Conservation (phyloP, 2,888 invertebrate genomes). For the Adela reaumurella region DNA sequence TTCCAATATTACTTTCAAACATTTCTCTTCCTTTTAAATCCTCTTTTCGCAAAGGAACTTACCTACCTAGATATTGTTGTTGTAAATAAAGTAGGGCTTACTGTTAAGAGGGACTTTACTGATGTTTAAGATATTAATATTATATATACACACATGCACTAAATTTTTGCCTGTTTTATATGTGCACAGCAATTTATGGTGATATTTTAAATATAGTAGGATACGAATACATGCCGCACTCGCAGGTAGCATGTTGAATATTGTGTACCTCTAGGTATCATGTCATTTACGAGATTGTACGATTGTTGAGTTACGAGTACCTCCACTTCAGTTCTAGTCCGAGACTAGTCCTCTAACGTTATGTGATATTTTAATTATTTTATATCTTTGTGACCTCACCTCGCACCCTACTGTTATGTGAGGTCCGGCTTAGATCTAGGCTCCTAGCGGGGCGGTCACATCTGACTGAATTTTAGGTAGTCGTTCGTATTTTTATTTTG, state of each 20-base stretch:
- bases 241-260: slow-evolving; percentile 24
- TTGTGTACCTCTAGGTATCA: slow-evolving; percentile 44
- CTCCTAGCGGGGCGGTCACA: not conserved
- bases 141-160: slow-evolving; percentile 34
- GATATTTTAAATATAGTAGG: slow-evolving; percentile 55
- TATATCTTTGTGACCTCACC: not conserved
- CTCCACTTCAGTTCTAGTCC: too few species aligned
- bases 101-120: slow-evolving; percentile 30
- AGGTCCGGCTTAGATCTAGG: not conserved
- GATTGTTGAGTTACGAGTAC: not conserved
- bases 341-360: not conserved
- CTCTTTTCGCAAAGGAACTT: too few species aligned
- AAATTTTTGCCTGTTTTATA: slow-evolving; percentile 56
- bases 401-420: too few species aligned
- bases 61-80: not conserved
- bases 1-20: too few species aligned
- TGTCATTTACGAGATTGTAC: slow-evolving; percentile 8
- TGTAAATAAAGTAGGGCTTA: slow-evolving; percentile 25
- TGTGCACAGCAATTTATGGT: slow-evolving; percentile 58
- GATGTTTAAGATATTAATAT: slow-evolving; percentile 38
- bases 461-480: too few species aligned
- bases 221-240: slow-evolving; percentile 48
- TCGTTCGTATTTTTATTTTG: not conserved
- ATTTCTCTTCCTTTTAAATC: too few species aligned
- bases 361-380: not conserved